phyloP scores from a whole-genome alignment of 1,140 invertebrate genomes.

The Drosophila suzukii region DNA sequence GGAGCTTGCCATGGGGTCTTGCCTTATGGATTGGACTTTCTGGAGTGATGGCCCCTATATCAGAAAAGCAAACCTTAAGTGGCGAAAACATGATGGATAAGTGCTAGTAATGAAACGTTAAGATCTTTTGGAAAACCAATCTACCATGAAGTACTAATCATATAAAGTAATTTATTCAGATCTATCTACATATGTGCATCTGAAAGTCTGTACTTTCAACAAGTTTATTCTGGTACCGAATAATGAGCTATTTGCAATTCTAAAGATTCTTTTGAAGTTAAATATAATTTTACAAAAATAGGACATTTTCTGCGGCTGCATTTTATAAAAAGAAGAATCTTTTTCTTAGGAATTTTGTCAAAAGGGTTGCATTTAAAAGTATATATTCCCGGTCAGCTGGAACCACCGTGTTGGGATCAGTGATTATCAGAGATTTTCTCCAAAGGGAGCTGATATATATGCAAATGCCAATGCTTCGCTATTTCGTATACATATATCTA shows the following conservation, averaged over 20 bases:
- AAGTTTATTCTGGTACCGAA: not conserved
- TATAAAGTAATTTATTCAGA: too few species aligned
- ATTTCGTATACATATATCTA: slow-evolving; percentile 23
- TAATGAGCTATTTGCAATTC: slow-evolving; percentile 10
- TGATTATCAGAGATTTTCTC: not conserved
- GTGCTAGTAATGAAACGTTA: too few species aligned
- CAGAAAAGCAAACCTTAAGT: not conserved
- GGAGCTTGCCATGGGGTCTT: slow-evolving; percentile 4
- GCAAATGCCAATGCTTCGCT: not conserved
- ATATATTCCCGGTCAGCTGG: not conserved
- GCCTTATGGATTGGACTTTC: slow-evolving; percentile 13
- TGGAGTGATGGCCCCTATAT: slow-evolving; percentile 1
- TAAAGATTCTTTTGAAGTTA: slow-evolving; percentile 27
- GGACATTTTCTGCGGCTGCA: not conserved
- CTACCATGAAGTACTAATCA: too few species aligned
- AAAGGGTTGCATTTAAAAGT: not conserved
- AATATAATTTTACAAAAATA: slow-evolving; percentile 22
- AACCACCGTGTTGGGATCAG: slow-evolving; percentile 7
- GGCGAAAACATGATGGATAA: not conserved
- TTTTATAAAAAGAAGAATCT: not conserved
- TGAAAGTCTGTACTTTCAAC: not conserved
- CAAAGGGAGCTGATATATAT: not conserved
- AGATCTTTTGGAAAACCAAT: too few species aligned
- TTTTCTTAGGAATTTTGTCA: not conserved
- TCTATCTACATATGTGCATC: not conserved